Conservation (phyloP, 2,888 invertebrate species). For the Trissoscelio sp. region DNA sequence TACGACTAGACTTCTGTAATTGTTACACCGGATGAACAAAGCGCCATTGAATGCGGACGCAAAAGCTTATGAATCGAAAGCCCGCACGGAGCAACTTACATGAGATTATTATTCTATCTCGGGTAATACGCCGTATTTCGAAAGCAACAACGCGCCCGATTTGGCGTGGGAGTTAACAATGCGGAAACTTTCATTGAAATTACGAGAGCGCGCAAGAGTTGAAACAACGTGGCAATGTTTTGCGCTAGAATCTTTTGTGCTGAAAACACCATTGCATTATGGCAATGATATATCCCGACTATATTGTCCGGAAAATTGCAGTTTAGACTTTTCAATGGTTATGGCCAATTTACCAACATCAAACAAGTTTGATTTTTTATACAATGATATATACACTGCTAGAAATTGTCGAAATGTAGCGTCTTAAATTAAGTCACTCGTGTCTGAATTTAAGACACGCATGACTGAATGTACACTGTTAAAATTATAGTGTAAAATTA, state of each 20-base stretch:
- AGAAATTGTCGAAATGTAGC: too few species aligned
- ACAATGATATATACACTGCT: too few species aligned
- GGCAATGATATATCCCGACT: conserved; percentile 23
- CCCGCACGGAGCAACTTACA: conserved; percentile 39
- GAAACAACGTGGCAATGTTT: conserved; percentile 45
- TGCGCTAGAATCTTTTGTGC: conserved; percentile 30
- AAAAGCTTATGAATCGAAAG: conserved; percentile 56
- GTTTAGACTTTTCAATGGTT: conserved; percentile 30
- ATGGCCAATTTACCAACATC: conserved; percentile 25
- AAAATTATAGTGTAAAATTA: too few species aligned
- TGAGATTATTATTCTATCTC: conserved; percentile 59
- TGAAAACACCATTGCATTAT: conserved; percentile 43
- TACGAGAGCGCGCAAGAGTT: conserved; percentile 24
- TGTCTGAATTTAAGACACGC: too few species aligned
- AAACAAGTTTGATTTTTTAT: too few species aligned
- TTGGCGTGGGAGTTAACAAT: conserved; percentile 46
- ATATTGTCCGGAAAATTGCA: conserved; percentile 41
- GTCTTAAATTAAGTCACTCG: too few species aligned
- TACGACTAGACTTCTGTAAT: conserved; percentile 55
- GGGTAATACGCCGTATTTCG: conserved; percentile 43
- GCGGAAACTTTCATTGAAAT: conserved; percentile 51
- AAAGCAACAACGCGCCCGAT: conserved; percentile 39
- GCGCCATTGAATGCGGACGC: conserved; percentile 35
- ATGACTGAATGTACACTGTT: too few species aligned
- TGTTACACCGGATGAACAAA: conserved; percentile 61